Conservation (phyloP, 2,888 invertebrate genomes). For the Melieria picta region DNA sequence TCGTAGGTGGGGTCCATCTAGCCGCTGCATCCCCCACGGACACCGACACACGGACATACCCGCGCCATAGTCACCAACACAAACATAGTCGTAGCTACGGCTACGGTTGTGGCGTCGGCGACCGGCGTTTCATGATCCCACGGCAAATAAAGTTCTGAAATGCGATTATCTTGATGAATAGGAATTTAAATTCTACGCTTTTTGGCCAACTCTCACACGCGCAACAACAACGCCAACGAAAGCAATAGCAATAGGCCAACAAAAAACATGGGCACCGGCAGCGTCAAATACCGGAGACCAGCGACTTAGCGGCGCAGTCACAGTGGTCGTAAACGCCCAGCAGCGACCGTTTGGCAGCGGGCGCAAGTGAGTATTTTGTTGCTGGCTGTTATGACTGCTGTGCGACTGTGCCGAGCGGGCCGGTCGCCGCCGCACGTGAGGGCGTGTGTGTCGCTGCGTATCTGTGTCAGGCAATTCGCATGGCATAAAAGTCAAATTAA, state of each 20-base stretch:
- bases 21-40: not conserved
- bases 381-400: too few relatives aligned
- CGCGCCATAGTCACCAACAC: not conserved
- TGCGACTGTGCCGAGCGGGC: too few relatives aligned
- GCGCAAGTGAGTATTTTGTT: too few relatives aligned
- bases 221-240: slow-evolving; percentile 39
- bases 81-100: slow-evolving; percentile 34
- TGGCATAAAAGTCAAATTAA: slow-evolving; percentile 57
- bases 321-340: too few relatives aligned
- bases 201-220: slow-evolving; percentile 46
- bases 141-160: slow-evolving; percentile 61
- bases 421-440: too few relatives aligned
- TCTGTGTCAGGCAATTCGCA: slow-evolving; percentile 43
- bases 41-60: slow-evolving; percentile 1
- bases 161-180: slow-evolving; percentile 64
- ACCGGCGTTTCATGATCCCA: slow-evolving; percentile 1
- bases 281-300: too few relatives aligned
- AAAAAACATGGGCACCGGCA: too few relatives aligned
- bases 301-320: too few relatives aligned
- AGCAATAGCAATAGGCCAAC: not conserved
- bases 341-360: too few relatives aligned
- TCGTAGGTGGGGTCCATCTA: too few relatives aligned
- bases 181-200: slow-evolving; percentile 59
- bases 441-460: not conserved
- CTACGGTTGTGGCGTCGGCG: not conserved